Base-by-base conservation (phyloP, 2,113 vertebrate genomes). In the Galemys pyrenaicus region DNA sequence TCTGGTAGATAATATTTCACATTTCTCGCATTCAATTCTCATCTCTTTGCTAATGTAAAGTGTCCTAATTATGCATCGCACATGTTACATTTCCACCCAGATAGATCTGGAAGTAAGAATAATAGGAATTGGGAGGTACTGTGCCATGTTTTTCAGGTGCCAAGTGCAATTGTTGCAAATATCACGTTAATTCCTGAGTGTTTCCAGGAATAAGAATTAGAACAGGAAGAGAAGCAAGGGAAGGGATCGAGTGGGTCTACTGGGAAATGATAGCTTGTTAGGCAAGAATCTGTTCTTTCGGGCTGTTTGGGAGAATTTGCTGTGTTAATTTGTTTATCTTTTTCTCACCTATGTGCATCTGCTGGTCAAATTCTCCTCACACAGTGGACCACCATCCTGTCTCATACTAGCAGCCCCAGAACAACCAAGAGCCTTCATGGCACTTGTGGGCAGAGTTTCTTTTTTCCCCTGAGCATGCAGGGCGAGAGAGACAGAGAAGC, bases 321-420 rank as follows among this genome's bases (percentile, higher is more conserved):
- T 5, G 0, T 8, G 17, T 11, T 54, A 30, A 46, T 32, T 35
- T n/a, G 65, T 49, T 13, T 54, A 30, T 30, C 68, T 62, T 71
- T 71, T 54, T 81, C 39, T 46, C 60, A 19, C 44, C 74, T 74
- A 10, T 4, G 4, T 26, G 32, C 19, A 32, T 56, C n/a, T 58
- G 58, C 77, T 32, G 15, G 71, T 82, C 19, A 26, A 15, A 6
- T 12, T 44, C 22, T 78, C 13, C 30, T 41, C 6, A 16, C 1
- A 1, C 44, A 24, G 46, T 8, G n/a, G 35, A 62, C 51, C 6
- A 12, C 39, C 0, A 1, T 35, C 26, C 46, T 51, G 49, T 41
- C 41, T 10, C 17, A 35, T 5, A 2, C 13, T 16, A 5, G 9
- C 17, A 17, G 19, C 37, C 2, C 1, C 0, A 12, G 20, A 9